Base-by-base conservation (phyloP, 2,797 vertebrate genomes). In the Gastrophryne carolinensis region DNA sequence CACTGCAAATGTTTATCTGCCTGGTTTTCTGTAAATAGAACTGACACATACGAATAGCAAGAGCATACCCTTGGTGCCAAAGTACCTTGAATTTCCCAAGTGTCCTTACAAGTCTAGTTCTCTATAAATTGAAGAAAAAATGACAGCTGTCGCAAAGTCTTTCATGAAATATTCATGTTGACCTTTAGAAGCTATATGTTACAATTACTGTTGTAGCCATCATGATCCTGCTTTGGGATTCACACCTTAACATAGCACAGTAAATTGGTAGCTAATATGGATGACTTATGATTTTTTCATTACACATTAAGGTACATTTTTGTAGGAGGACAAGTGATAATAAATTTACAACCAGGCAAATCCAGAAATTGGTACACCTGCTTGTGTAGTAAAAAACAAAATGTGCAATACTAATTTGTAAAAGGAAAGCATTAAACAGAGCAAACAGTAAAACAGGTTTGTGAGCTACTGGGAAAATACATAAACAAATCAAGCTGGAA, bases 131-230 rank as follows among this genome's bases (percentile, higher is more conserved):
- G 60, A 87, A 81, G 72, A 67, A 83, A 80, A 83, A 87, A 87
- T 83, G 83, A 85, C 79, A 88, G 80, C 80, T 86, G 85, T 87
- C 83, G 80, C 82, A 49, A 70, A 79, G 73, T 73, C 68, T 87
- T 83, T 79, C 74, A 82, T 47, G 68, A 86, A 86, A 80, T 63
- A 79, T 78, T 83, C 47, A 56, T 78, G 68, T 54, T 84, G 86
- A 87, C 80, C 82, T 86, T 88, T 86, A 80, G 27, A 79, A 73
- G 57, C 26, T 75, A 12, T 80, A 65, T 57, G 35, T 82, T 85
- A 82, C 71, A 84, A 83, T 82, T 82, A 75, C 62, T 63, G 8
- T 53, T 83, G 50, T 58, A 79, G 52, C 73, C 82, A 81, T 49
- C 39, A 62, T 54, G 72, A 58, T 62, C 32, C 80, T 83, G 57